Percentiles rank a stretch among this genome's conserved stretches.
Conservation (phyloP, 2,113 vertebrate genomes). For the Cyprinodon variegatus region DNA sequence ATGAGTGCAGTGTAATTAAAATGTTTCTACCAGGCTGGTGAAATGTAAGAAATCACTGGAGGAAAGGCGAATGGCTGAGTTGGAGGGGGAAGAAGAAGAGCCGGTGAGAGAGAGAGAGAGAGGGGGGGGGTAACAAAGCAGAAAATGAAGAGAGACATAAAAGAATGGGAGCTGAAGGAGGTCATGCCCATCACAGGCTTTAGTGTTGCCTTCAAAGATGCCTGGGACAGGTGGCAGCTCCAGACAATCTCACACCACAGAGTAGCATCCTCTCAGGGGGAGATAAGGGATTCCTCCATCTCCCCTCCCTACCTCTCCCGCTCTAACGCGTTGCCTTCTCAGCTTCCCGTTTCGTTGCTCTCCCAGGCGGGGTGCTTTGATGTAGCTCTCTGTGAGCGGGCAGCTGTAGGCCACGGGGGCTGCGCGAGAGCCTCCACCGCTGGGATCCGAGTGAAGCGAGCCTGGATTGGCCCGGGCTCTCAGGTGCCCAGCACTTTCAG, state of each 20-base stretch:
- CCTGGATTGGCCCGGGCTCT: conserved; percentile 80
- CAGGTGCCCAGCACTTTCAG: conserved; percentile 86
- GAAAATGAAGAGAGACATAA: conserved; percentile 99
- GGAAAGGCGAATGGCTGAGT: conserved; percentile 29
- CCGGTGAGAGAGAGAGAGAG: conserved; percentile 13
- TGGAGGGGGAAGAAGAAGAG: conserved; percentile 37
- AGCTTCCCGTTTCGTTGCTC: conserved; percentile 53
- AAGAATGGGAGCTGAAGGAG: conserved; percentile 96
- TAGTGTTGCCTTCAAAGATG: conserved; percentile 98
- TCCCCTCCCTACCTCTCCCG: conserved; percentile 30
- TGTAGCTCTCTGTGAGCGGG: conserved; percentile 88
- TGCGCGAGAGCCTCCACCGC: conserved; percentile 74
- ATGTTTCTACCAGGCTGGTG: conserved; percentile 62
- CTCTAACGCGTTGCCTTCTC: conserved; percentile 36
- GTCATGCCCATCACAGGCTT: conserved; percentile 98
- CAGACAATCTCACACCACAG: conserved; percentile 92
- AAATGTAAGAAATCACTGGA: conserved; percentile 70
- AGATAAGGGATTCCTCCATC: conserved; percentile 97
- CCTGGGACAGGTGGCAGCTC: conserved; percentile 99
- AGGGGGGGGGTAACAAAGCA: conserved; percentile 88
- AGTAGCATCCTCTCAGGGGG: conserved; percentile 86
- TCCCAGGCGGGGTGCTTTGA: conserved; percentile 86
- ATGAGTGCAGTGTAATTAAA: conserved; percentile 75
- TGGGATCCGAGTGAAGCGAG: conserved; percentile 84
- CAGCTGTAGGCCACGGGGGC: conserved; percentile 63